These are phyloP conservation scores for Spatula versicolor DNA, from an alignment of 2,797 vertebrate species.

Conservation along the genomic window DNA sequence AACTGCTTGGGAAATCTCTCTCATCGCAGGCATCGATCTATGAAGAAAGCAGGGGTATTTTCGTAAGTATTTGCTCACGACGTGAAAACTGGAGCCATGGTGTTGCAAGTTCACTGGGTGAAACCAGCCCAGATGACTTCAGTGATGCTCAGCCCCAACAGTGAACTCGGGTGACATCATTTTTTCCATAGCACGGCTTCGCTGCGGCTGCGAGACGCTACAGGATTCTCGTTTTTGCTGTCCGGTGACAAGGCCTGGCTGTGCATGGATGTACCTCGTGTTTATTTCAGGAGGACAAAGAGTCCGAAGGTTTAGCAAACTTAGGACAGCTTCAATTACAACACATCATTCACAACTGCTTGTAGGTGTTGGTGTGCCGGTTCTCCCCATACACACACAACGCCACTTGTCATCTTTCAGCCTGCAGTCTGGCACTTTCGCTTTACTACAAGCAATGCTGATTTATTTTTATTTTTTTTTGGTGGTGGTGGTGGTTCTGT, in stretches of 20 bases:
- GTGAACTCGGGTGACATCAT: neutral
- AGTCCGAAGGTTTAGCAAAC: neutral
- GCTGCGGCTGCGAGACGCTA: rapidly evolving
- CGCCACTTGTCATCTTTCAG: neutral
- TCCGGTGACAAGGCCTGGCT: neutral
- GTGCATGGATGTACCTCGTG: neutral
- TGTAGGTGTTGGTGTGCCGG: slow-evolving; percentile 4
- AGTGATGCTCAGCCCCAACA: rapidly evolving
- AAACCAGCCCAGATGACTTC: neutral
- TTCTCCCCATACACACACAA: neutral
- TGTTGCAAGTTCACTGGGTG: rapidly evolving
- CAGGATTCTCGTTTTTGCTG: neutral
- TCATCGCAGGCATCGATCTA: neutral
- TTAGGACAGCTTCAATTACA: neutral
- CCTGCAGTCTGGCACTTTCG: neutral
- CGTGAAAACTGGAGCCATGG: neutral
- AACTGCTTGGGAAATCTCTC: neutral
- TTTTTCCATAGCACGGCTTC: neutral
- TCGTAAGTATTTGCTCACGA: neutral
- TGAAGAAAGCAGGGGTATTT: neutral
- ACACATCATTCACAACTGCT: neutral
- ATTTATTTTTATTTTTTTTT: neutral
- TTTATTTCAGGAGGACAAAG: neutral
- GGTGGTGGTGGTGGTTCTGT: neutral
- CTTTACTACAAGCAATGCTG: neutral